Evolutionary conservation across 2,113 vertebrate species (phyloP), one percentile per base, ranked within the genome.

Genomic region (Panthera leo): DNA sequence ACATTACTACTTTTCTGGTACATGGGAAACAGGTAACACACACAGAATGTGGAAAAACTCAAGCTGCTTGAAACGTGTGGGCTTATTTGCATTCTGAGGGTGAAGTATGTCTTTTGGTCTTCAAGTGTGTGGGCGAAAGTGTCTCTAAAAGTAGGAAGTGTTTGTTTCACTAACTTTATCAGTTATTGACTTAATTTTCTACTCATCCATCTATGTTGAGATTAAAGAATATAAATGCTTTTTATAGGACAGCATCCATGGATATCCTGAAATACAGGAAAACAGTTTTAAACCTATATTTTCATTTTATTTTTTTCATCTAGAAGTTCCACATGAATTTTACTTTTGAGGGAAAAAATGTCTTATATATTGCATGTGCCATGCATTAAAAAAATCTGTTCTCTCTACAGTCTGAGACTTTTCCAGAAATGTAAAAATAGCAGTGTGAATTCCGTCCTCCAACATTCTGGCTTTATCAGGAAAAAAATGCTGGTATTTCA

Each of bases 1-100:
- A 99, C 99, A 99, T 99, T 99, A 99, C 99, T 98, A 99, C 99
- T 97, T 98, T 99, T 97, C 98, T 99, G 99, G 99, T 99, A 99
- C 99, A 99, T 97, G 99, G 99, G 98, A 99, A 99, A 98, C 99
- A 99, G 99, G 99, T 99, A 99, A 99, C 98, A 99, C 97, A 97
- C 98, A 97, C 95, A 92, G 55, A 98, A 91, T 95, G 95, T 97
- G 98, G 95, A 97, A 92, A 94, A 93, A 94, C 80, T 95, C 88
- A n/a, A 97, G 85, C 98, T 98, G 99, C 98, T 79, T 98, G 97
- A 97, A 85, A 90, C 1, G 95, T 91, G 79, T 98, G 94, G 71
- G 82, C 98, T 98, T 97, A 51, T 97, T 97, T 98, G 98, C 95
- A 83, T 98, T 98, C 96, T 89, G 70, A 96, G 61, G 97, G 98